phyloP scores from a whole-genome alignment of 1,140 invertebrate genomes.

The Apis cerana region DNA sequence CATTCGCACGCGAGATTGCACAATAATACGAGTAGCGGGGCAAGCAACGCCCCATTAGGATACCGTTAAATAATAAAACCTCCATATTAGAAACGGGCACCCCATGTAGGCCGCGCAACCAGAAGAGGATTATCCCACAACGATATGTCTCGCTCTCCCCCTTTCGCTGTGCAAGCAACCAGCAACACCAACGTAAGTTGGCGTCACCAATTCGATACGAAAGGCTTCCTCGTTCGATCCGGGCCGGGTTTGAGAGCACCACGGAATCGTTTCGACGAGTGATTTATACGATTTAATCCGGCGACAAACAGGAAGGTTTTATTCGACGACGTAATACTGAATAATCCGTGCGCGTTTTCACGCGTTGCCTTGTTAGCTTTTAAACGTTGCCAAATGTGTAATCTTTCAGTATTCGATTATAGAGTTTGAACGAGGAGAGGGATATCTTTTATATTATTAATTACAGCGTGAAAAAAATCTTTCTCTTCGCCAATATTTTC shows the following conservation, averaged over 20 bases:
- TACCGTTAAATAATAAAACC: slow-evolving; percentile 77
- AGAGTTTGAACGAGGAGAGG: neutral
- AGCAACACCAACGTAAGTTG: slow-evolving; percentile 7
- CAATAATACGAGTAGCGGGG: slow-evolving; percentile 38
- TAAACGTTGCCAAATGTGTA: slow-evolving; percentile 34
- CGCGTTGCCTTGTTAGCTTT: slow-evolving; percentile 8
- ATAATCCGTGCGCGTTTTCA: slow-evolving; percentile 22
- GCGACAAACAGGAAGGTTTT: slow-evolving; percentile 33
- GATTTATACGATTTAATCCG: slow-evolving; percentile 34
- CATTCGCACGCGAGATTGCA: slow-evolving; percentile 30
- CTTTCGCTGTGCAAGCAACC: slow-evolving; percentile 21
- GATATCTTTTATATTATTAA: neutral
- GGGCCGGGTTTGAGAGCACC: slow-evolving; percentile 30
- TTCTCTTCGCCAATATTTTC: neutral
- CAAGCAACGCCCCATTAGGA: slow-evolving; percentile 67
- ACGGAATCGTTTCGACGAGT: slow-evolving; percentile 47
- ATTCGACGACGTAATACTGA: neutral
- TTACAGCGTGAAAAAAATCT: neutral
- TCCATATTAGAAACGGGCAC: slow-evolving; percentile 67
- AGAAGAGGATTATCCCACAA: slow-evolving; percentile 74
- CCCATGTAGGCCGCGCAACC: slow-evolving; percentile 58
- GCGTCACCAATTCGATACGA: neutral
- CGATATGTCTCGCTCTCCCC: slow-evolving; percentile 69
- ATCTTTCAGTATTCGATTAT: slow-evolving; percentile 4
- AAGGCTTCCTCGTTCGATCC: slow-evolving; percentile 1